Evolutionary conservation across 2,888 invertebrate genomes (phyloP).

Genomic region (Cosmia trapezina): DNA sequence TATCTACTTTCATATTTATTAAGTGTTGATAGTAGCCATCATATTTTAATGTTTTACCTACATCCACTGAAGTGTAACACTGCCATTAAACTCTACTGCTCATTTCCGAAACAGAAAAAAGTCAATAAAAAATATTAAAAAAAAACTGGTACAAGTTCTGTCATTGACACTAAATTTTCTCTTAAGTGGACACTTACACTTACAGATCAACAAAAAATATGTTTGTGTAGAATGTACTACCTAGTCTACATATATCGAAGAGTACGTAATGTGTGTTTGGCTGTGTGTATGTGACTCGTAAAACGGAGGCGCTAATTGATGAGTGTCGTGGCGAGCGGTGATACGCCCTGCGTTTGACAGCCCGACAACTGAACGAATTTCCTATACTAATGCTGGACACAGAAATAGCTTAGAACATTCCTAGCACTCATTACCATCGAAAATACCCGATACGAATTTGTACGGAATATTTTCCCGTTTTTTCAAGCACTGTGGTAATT

Average conservation of each 20-base stretch:
- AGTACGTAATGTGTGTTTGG: constrained; percentile 37
- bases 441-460: constrained; percentile 35
- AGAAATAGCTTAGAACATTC: constrained; percentile 68
- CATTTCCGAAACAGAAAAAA: constrained; percentile 56
- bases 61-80: constrained; percentile 28
- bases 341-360: constrained; percentile 72
- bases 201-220: constrained; percentile 22
- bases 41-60: constrained; percentile 35
- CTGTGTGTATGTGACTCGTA: constrained; percentile 56
- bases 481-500: background rate
- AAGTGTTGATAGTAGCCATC: constrained; percentile 51
- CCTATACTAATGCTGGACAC: constrained; percentile 65
- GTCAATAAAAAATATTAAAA: constrained; percentile 14
- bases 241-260: constrained; percentile 1
- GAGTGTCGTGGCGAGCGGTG: constrained; percentile 70
- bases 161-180: constrained; percentile 29
- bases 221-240: background rate
- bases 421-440: constrained; percentile 60
- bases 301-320: constrained; percentile 70
- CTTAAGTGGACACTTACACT: constrained; percentile 8
- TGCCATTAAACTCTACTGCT: constrained; percentile 30
- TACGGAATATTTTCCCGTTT: background rate
- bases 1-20: constrained; percentile 44
- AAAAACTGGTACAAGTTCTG: constrained; percentile 36
- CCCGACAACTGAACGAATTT: constrained; percentile 71